Evolutionary conservation across 1,140 invertebrate genomes (phyloP).

Genomic region (Drosophila jambulina): DNA sequence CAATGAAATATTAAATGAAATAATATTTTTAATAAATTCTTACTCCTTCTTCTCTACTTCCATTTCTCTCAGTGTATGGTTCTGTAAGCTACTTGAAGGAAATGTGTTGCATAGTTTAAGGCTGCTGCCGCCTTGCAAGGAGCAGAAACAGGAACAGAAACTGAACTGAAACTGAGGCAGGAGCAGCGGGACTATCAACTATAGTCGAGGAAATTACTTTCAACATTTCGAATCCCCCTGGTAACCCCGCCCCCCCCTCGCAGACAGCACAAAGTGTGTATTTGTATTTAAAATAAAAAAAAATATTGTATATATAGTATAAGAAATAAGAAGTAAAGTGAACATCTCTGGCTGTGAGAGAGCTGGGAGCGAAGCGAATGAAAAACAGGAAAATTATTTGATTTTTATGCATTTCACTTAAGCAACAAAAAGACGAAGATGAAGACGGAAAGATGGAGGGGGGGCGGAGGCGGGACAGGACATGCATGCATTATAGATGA

Average conservation of each 20-base stretch:
- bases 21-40: background rate
- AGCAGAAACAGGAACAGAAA: conserved; percentile 38
- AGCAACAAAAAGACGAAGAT: conserved; percentile 63
- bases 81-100: conserved; percentile 67
- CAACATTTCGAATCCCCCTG: conserved; percentile 71
- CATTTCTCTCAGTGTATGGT: background rate
- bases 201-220: conserved; percentile 80
- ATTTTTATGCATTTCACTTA: conserved; percentile 82
- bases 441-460: conserved; percentile 7
- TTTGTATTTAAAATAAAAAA: conserved; percentile 56
- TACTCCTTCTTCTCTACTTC: background rate
- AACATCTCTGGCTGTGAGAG: conserved; percentile 6
- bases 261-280: conserved; percentile 64
- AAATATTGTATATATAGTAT: background rate
- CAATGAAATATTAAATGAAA: background rate
- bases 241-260: background rate
- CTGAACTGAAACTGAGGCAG: conserved; percentile 34
- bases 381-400: conserved; percentile 82
- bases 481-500: conserved; percentile 78
- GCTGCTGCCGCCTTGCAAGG: conserved; percentile 26
- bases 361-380: conserved; percentile 34
- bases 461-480: conserved; percentile 7
- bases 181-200: conserved; percentile 65
- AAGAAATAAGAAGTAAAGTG: background rate
- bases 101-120: conserved; percentile 75